Evolutionary conservation across 2,797 vertebrate genomes (phyloP).

Genomic region (Neostethus bicornis): DNA sequence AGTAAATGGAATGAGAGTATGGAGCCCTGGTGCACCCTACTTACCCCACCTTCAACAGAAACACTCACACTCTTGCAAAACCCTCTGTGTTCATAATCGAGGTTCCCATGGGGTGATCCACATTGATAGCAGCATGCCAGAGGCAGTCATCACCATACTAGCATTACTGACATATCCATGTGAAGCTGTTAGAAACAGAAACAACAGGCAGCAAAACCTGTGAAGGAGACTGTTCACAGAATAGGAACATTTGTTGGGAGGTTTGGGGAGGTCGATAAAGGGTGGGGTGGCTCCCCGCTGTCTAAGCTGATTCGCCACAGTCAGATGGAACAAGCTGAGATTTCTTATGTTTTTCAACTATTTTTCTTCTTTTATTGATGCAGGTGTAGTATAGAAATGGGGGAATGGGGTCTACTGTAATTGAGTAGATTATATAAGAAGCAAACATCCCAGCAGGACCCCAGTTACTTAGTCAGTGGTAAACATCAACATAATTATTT

Average conservation of each 20-base stretch:
- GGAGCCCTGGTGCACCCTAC: too few relatives aligned
- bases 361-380: slow-evolving; percentile 2
- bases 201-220: slow-evolving; percentile 50
- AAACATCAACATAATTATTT: background rate
- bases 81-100: slow-evolving; percentile 22
- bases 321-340: slow-evolving; percentile 55
- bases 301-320: slow-evolving; percentile 63
- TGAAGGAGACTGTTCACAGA: slow-evolving; percentile 51
- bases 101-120: slow-evolving; percentile 46
- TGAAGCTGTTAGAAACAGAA: slow-evolving; percentile 35
- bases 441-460: background rate
- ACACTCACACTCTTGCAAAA: slow-evolving; percentile 16
- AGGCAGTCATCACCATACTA: slow-evolving; percentile 49
- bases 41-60: too few relatives aligned
- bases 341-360: slow-evolving; percentile 14
- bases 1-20: too few relatives aligned
- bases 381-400: background rate
- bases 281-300: slow-evolving; percentile 16
- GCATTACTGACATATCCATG: slow-evolving; percentile 41
- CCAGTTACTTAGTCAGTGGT: background rate
- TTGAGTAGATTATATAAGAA: background rate
- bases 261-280: too few relatives aligned
- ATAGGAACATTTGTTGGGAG: slow-evolving; percentile 55
- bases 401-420: background rate
- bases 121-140: slow-evolving; percentile 47